Percentiles rank a stretch among this genome's conserved stretches.
Conservation (phyloP, 1,140 invertebrate species). For the Macrobrachium rosenbergii region DNA sequence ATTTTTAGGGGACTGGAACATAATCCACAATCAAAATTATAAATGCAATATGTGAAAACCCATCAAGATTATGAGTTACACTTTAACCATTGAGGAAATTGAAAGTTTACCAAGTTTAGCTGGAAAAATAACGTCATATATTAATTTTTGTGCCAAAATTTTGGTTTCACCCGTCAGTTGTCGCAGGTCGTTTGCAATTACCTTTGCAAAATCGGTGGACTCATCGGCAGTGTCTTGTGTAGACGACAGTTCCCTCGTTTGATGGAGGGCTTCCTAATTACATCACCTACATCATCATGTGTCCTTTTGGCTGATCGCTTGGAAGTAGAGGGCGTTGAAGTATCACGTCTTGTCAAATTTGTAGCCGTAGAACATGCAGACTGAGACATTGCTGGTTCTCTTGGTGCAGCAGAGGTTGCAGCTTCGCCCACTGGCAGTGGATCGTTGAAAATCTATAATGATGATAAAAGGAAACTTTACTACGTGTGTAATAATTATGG, state of each 20-base stretch:
- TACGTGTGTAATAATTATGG: too few species aligned
- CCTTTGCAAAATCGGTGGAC: slow-evolving; percentile 2
- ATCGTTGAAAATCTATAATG: too few species aligned
- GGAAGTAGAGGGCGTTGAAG: slow-evolving; percentile 2
- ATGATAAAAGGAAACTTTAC: too few species aligned
- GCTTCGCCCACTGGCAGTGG: neutral
- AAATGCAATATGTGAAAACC: slow-evolving; percentile 32
- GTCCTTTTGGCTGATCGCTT: too few species aligned
- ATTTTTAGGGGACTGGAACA: slow-evolving; percentile 17
- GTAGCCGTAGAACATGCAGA: slow-evolving; percentile 5
- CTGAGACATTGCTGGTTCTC: neutral
- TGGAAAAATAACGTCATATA: slow-evolving; percentile 28
- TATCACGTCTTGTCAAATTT: slow-evolving; percentile 23
- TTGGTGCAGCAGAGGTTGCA: neutral
- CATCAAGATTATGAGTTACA: slow-evolving; percentile 17
- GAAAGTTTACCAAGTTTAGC: slow-evolving; percentile 37
- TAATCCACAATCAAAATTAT: slow-evolving; percentile 10
- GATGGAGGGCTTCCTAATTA: slow-evolving; percentile 29
- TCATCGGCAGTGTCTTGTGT: slow-evolving; percentile 19
- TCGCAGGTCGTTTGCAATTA: slow-evolving; percentile 16
- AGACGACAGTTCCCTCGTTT: slow-evolving; percentile 25
- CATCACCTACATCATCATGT: too few species aligned
- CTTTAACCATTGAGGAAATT: slow-evolving; percentile 19
- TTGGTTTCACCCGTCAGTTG: slow-evolving; percentile 17
- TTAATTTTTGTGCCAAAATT: slow-evolving; percentile 35